Percentiles rank a stretch among this genome's conserved stretches.
Evolutionary conservation across 2,888 invertebrate genomes (phyloP).

Genomic region (Cartodere bifasciata): DNA sequence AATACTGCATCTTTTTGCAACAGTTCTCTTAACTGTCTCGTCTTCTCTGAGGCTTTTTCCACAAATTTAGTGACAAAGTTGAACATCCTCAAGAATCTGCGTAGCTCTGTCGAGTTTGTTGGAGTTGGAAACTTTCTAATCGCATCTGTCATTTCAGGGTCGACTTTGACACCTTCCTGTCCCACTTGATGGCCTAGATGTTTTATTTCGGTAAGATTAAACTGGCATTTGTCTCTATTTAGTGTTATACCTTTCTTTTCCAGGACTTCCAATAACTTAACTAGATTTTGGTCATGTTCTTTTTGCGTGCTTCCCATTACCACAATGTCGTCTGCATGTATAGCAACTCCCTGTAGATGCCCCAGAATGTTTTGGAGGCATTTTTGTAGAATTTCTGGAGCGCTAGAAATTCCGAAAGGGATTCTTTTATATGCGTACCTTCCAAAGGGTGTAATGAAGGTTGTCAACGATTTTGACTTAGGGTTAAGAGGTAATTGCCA

Average conservation of each 20-base stretch:
- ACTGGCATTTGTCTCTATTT: constrained; percentile 20
- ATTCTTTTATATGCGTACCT: constrained; percentile 12
- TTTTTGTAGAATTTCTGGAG: constrained; percentile 9
- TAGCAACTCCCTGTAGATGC: constrained; percentile 2
- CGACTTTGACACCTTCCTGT: too few species aligned
- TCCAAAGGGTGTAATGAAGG: constrained; percentile 13
- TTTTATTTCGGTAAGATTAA: constrained; percentile 15
- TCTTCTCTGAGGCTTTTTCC: constrained; percentile 13
- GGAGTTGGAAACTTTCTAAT: too few species aligned
- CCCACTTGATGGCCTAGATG: constrained; percentile 21
- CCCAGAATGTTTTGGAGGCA: constrained; percentile 2
- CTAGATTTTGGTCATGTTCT: constrained; percentile 8
- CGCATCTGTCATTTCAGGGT: too few species aligned
- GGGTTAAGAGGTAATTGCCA: constrained; percentile 16
- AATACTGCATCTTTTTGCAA: constrained; percentile 10
- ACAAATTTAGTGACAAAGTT: constrained; percentile 17
- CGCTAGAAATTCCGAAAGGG: constrained; percentile 10
- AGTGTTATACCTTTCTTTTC: constrained; percentile 14
- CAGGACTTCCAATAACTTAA: constrained; percentile 4
- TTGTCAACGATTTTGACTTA: constrained; percentile 6
- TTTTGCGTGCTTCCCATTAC: constrained; percentile 6
- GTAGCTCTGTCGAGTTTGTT: constrained; percentile 3
- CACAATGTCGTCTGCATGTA: constrained; percentile 10
- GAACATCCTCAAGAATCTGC: constrained; percentile 14
- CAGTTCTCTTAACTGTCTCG: constrained; percentile 13